Evolutionary conservation across 2,113 vertebrate genomes (phyloP).

Genomic region (Vombatus ursinus): DNA sequence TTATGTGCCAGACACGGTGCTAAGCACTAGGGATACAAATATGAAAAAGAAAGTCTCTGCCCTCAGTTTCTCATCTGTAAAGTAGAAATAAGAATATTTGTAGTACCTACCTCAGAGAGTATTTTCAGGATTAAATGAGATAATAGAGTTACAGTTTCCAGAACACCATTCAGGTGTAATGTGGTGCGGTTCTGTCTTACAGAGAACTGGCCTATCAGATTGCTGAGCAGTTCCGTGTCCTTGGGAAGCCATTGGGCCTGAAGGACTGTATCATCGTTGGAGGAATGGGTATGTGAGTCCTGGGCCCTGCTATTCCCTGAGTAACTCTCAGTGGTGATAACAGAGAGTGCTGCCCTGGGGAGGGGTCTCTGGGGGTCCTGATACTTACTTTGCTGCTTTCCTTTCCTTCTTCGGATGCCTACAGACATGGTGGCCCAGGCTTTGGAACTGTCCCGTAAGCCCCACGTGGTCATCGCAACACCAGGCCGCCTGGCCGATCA

Average conservation of each 20-base stretch:
- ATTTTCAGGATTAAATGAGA: not conserved
- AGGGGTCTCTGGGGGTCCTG: not conserved
- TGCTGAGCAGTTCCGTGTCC: conserved; percentile 94
- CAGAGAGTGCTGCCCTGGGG: not conserved
- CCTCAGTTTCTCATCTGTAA: not conserved
- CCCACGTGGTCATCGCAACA: conserved; percentile 94
- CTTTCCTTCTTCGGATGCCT: not conserved
- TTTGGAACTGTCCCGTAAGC: conserved; percentile 90
- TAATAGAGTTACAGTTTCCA: not conserved
- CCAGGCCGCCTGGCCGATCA: conserved; percentile 95
- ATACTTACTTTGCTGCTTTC: not conserved
- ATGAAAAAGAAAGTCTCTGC: not conserved
- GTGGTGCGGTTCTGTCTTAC: not conserved
- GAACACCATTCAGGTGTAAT: not conserved
- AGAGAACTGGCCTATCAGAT: conserved; percentile 98
- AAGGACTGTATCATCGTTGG: conserved; percentile 94
- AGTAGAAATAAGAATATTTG: not conserved
- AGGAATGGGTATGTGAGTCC: conserved; percentile 89
- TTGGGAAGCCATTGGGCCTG: conserved; percentile 94
- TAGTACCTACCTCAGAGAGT: not conserved
- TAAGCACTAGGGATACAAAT: not conserved
- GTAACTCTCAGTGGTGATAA: not conserved
- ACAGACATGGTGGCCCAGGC: conserved; percentile 95
- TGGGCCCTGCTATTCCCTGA: not conserved
- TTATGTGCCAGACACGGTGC: not conserved